phyloP scores from a whole-genome alignment of 2,888 invertebrate genomes.

The Cerceris rybyensis region DNA sequence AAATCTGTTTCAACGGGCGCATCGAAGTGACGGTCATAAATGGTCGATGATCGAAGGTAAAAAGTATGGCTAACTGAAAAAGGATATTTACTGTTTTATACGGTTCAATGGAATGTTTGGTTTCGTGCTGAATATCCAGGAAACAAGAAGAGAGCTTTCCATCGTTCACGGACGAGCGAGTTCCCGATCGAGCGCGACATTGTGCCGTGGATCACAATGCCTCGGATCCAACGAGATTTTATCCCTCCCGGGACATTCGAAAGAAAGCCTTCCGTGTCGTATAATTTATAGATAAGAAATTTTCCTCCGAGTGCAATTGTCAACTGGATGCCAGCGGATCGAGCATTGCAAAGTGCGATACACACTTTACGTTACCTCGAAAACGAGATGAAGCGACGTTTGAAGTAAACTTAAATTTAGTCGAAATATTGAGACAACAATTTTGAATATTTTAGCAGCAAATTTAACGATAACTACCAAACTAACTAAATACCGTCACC shows the following conservation, averaged over 20 bases:
- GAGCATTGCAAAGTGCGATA: too few species aligned
- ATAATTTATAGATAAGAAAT: background rate
- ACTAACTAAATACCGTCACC: too few species aligned
- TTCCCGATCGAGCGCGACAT: constrained; percentile 52
- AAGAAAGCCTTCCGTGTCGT: constrained; percentile 37
- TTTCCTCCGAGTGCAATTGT: background rate
- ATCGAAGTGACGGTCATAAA: constrained; percentile 30
- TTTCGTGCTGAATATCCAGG: constrained; percentile 32
- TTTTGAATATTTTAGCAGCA: too few species aligned
- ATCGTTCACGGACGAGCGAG: constrained; percentile 52
- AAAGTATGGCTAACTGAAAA: background rate
- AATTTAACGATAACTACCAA: too few species aligned
- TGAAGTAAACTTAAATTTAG: too few species aligned
- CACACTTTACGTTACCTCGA: too few species aligned
- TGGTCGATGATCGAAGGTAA: too few species aligned
- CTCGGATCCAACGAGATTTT: constrained; percentile 54
- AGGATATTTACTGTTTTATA: constrained; percentile 26
- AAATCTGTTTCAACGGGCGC: background rate
- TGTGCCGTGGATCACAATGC: constrained; percentile 47
- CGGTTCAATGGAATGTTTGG: constrained; percentile 29
- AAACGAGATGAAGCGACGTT: too few species aligned
- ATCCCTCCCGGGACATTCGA: constrained; percentile 36
- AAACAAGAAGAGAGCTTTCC: constrained; percentile 51
- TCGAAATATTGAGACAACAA: too few species aligned
- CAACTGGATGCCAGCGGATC: background rate